Base-by-base conservation (phyloP, 2,113 vertebrate species). In the Stigmatopora nigra region DNA sequence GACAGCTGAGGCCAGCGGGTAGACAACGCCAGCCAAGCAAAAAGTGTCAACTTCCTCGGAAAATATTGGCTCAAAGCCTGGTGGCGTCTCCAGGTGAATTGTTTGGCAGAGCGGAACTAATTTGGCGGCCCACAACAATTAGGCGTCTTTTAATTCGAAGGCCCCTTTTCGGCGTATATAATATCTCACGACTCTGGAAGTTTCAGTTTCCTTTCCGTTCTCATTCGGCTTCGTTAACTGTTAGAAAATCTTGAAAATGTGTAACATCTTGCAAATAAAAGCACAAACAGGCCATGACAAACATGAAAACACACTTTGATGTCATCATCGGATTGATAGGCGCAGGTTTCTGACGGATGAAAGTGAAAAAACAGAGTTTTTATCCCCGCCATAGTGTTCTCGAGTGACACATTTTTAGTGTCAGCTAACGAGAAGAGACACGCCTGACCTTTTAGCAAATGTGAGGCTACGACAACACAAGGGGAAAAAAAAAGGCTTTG, bases 361-460 rank as follows among this genome's bases (percentile, higher is more conserved):
- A 36, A 45, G 38, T 14, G 17, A 61, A 61, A 61, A 19, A 61
- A 61, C 45, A 19, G 13, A 38, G 0, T 56, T 45, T 60, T 61
- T 57, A 14, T 56, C 22, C 22, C 22, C 13, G 22, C 15, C 13
- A 56, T n/a, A 15, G 59, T 15, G 38, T 5, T 45, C 10, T 38
- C 4, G 36, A 20, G 59, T 15, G 38, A 61, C 59, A 45, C 44
- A 61, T 61, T 68, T 80, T 82, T 78, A 75, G 72, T 69, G 41
- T 5, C 38, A 11, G 36, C 59, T 61, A 61, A 61, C 59, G 20
- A 14, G 59, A 51, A 61, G 58, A 78, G 81, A 84, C 78, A 60
- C 6, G 58, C 55, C 67, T 85, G 83, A 85, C 86, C 82, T 86
- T 88, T 84, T 0, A 17, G 56, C 47, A 83, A 83, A 84, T 81